phyloP scores from a whole-genome alignment of 2,113 vertebrate species.

The Chelonoidis abingdonii region DNA sequence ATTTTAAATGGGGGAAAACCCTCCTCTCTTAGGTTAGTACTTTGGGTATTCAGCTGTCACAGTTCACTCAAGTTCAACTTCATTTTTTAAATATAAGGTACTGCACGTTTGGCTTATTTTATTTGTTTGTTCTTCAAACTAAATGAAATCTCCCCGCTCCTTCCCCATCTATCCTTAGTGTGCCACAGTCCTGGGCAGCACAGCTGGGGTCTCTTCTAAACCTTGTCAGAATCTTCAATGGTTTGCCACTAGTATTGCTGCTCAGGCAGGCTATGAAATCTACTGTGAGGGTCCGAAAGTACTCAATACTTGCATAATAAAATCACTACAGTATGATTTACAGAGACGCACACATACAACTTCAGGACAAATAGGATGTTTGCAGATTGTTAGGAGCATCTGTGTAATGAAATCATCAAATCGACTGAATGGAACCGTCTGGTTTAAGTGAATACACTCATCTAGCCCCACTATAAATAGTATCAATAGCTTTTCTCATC shows the following conservation, averaged over 20 bases:
- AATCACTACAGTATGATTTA: background rate
- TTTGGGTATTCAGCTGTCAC: background rate
- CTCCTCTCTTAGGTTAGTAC: background rate
- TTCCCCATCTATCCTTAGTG: background rate
- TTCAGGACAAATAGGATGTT: background rate
- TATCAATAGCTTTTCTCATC: background rate
- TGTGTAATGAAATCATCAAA: background rate
- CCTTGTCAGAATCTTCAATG: background rate
- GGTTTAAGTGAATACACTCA: background rate
- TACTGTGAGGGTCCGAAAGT: background rate
- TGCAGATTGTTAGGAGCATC: background rate
- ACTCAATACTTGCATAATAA: background rate
- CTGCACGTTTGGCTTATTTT: background rate
- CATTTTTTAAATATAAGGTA: background rate
- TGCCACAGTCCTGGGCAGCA: background rate
- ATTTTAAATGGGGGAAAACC: background rate
- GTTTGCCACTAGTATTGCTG: accelerated
- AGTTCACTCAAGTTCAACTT: background rate
- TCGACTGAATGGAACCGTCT: background rate
- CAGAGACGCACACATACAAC: background rate
- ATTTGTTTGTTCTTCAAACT: background rate
- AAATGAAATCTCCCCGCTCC: background rate
- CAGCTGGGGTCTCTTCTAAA: background rate
- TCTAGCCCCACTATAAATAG: background rate
- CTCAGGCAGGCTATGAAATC: background rate